Evolutionary conservation across 2,797 vertebrate species (phyloP), one percentile per base, ranked within the genome.

Genomic region (Oryzias dopingdopingensis): DNA sequence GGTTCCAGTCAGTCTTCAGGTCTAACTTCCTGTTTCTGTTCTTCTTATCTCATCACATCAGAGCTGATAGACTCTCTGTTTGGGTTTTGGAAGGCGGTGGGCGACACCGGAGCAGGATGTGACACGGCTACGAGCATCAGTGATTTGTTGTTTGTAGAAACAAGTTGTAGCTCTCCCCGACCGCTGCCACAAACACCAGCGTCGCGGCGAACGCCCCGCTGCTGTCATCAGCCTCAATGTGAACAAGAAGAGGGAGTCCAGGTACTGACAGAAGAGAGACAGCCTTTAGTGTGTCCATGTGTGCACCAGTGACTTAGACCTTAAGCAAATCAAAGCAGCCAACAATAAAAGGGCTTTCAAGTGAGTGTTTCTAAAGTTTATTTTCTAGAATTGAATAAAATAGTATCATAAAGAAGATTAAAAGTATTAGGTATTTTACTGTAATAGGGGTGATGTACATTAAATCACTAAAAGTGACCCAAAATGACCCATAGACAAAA

Each of bases 61-160:
- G 59, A 52, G 43, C 59, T 24, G 10, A 41, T 2, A 6, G 15
- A 13, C 7, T n/a, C 15, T 1, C 26, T 32, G 20, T 22, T 26
- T 22, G 4, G 1, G 14, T 5, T n/a, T 1, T 23, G 46, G 40
- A 8, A n/a, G 20, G 32, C 53, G 46, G 29, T 64, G 56, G 51
- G 62, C 17, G 64, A 71, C 32, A 58, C 54, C 65, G 51, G 70
- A 79, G 55, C 68, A 81, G 83, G 83, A 85, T 80, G 74, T 62
- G 54, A 68, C 44, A 44, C 23, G 48, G 44, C 65, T 14, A 15
- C 58, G 64, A 67, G 72, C 64, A 78, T 49, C 40, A 16, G 57
- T 24, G 67, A 60, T 18, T 15, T 45, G 57, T 23, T 82, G 80
- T 83, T 45, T 83, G 72, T 80, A 68, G 59, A 81, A 81, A 83